These are phyloP conservation scores for Xiphophorus couchianus DNA, from an alignment of 2,113 vertebrate genomes.

Conservation along the genomic window DNA sequence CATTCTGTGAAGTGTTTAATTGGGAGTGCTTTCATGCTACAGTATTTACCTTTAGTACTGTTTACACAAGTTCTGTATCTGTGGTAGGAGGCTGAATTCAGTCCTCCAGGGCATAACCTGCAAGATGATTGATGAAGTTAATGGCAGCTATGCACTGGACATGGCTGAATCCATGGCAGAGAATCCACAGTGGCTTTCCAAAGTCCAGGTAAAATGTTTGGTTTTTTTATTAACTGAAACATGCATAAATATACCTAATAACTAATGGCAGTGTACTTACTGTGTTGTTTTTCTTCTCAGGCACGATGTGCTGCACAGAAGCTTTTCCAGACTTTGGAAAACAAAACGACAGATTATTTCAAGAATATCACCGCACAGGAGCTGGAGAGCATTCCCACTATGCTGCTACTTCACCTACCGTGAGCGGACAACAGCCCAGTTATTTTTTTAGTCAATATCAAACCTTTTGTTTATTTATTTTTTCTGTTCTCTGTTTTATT, in stretches of 20 bases:
- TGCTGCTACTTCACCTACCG: constrained; percentile 66
- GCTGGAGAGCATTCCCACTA: constrained; percentile 62
- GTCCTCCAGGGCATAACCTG: constrained; percentile 74
- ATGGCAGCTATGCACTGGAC: constrained; percentile 38
- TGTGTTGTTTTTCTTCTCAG: constrained; percentile 42
- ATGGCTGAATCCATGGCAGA: constrained; percentile 53
- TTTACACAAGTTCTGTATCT: not conserved
- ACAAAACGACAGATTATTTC: constrained; percentile 57
- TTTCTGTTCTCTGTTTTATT: not conserved
- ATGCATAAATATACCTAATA: not conserved
- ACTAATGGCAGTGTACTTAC: not conserved
- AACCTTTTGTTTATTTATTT: not conserved
- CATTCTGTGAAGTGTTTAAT: not conserved
- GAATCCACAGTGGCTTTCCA: constrained; percentile 64
- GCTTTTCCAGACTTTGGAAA: constrained; percentile 62
- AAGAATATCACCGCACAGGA: constrained; percentile 60
- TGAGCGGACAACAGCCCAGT: constrained; percentile 42
- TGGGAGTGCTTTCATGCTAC: not conserved
- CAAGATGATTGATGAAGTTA: constrained; percentile 55
- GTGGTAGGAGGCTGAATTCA: constrained; percentile 61
- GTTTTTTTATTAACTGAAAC: not conserved
- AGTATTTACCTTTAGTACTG: not conserved
- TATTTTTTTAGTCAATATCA: not conserved
- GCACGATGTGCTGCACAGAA: constrained; percentile 61
- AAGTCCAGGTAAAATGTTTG: constrained; percentile 57